Evolutionary conservation across 2,888 invertebrate genomes (phyloP).

Genomic region (Dolichomitus sp.): DNA sequence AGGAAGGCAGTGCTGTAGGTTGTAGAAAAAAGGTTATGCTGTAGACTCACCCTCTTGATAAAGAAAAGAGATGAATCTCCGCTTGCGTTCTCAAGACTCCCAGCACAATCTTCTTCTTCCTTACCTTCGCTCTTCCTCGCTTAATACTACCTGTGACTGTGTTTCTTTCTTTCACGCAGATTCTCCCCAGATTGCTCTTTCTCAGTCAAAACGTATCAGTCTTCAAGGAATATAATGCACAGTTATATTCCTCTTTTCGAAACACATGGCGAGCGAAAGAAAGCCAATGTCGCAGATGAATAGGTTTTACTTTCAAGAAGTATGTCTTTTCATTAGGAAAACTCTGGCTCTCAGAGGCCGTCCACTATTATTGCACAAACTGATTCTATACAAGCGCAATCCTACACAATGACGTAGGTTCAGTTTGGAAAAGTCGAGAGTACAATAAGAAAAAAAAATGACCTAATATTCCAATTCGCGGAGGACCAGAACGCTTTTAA

Average conservation of each 20-base stretch:
- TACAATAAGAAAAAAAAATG: not conserved
- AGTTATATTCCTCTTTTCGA: too few relatives aligned
- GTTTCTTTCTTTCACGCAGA: constrained; percentile 38
- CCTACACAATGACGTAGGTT: not conserved
- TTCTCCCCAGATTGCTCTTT: constrained; percentile 8
- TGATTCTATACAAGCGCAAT: not conserved
- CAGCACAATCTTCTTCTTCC: constrained; percentile 27
- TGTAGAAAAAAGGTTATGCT: constrained; percentile 55
- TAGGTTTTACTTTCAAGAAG: too few relatives aligned
- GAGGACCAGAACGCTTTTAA: not conserved
- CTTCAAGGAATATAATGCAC: not conserved
- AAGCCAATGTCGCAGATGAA: too few relatives aligned
- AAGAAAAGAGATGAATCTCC: constrained; percentile 54
- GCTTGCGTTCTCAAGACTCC: constrained; percentile 32
- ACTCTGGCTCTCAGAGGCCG: too few relatives aligned
- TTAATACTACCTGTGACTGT: constrained; percentile 14
- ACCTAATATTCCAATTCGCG: not conserved
- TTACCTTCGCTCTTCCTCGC: constrained; percentile 24
- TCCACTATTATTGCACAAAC: too few relatives aligned
- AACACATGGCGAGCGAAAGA: too few relatives aligned
- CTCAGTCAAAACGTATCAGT: constrained; percentile 7
- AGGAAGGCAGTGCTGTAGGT: constrained; percentile 41
- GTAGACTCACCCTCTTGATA: constrained; percentile 49
- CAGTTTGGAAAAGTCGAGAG: too few relatives aligned
- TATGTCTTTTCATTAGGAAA: too few relatives aligned